Base-by-base conservation (phyloP, 1,140 invertebrate genomes). In the Aphaenogaster ashmeadi region DNA sequence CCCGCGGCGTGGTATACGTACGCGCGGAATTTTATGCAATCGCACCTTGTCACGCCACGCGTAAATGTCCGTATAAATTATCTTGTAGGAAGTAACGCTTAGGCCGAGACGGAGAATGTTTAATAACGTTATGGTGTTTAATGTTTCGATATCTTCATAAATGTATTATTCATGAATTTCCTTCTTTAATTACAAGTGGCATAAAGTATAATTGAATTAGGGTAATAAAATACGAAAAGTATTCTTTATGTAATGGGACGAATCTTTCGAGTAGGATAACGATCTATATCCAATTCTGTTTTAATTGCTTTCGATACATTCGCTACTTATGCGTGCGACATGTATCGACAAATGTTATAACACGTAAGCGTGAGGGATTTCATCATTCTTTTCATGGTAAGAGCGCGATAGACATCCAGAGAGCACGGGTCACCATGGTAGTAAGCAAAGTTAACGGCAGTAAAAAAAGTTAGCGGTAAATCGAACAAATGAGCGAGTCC, bases 381-480 rank as follows among this genome's bases (percentile, higher is more conserved):
- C 11, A 62, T 58, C 36, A n/a, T 41, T 67, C 18, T 50, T 66
- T 36, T 52, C 38, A 15, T 33, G 27, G 9, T 9, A 11, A 64
- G 38, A 47, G 7, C 27, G 41, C 15, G 56, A 85, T 8, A 50
- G 8, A 50, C 11, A 2, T 15, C 1, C 13, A 13, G 67, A 36
- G 27, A 60, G 41, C 41, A 54, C 13, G 33, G 60, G 11, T 36
- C 58, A 38, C 2, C 38, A 1, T 41, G 86, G 66, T 84, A 74
- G 62, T 75, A 62, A 87, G 84, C 27, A 27, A 27, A 27, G 27
- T 27, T 86, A 74, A 67, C 66, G 80, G 75, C 66, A 56, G 66
- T 92, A 90, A 90, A 67, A 56, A 88, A 79, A 87, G 67, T 67
- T 67, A 78, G 85, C 77, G 77, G 71, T 93, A 92, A 92, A 79